A percentile compares a stretch with the other conserved stretches of the same genome.
Conservation (phyloP, 2,888 invertebrate species). For the Stegana nigrithorax region DNA sequence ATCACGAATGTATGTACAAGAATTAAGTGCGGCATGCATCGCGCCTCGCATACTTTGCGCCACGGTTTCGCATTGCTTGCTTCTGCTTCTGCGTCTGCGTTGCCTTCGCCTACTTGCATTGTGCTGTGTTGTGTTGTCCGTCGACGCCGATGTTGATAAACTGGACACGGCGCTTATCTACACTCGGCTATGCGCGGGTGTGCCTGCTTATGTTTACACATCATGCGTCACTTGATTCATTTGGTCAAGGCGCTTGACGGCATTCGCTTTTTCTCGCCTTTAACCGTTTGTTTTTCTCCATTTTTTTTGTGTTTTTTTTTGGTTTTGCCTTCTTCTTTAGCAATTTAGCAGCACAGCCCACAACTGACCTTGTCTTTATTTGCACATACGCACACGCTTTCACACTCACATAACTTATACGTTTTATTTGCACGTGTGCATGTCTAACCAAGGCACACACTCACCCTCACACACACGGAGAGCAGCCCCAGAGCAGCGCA, state of each 20-base stretch:
- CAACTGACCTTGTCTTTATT: neutral
- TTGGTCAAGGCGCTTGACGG: constrained; percentile 48
- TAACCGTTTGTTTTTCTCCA: neutral
- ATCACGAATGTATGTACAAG: constrained; percentile 64
- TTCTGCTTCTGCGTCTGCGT: neutral
- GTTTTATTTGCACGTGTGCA: constrained; percentile 60
- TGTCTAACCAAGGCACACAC: constrained; percentile 36
- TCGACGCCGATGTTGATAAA: too few relatives aligned
- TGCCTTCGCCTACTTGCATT: constrained; percentile 25
- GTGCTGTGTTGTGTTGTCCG: constrained; percentile 42
- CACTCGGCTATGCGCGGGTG: neutral
- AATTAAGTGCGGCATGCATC: constrained; percentile 45
- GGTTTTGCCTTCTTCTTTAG: constrained; percentile 36
- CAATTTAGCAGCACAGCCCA: neutral
- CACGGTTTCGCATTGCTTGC: constrained; percentile 17
- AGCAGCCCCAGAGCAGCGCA: too few relatives aligned
- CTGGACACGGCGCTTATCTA: constrained; percentile 54
- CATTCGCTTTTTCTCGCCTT: neutral
- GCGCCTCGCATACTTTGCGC: neutral
- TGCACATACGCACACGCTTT: constrained; percentile 33
- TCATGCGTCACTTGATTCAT: constrained; percentile 46
- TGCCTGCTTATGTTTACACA: constrained; percentile 27
- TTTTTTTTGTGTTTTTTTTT: constrained; percentile 7
- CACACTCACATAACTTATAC: too few relatives aligned
- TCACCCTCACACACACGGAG: constrained; percentile 27